A percentile compares a stretch with the other conserved stretches of the same genome.
These are phyloP conservation scores for Semaprochilodus insignis DNA, from an alignment of 2,797 vertebrate species.

Conservation along the genomic window DNA sequence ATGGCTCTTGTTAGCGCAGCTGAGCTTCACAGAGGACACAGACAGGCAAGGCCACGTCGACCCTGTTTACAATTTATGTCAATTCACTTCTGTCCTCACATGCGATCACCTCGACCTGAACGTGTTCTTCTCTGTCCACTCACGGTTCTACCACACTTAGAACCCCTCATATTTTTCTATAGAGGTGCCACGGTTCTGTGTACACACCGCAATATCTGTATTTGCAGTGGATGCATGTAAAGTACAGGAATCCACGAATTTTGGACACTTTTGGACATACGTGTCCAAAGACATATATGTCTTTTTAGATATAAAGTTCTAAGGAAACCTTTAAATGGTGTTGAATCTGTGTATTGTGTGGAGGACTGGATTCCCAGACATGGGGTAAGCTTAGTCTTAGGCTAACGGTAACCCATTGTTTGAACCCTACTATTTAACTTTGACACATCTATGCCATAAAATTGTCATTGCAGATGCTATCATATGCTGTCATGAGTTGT, in stretches of 20 bases:
- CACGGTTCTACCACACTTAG: conserved; percentile 12
- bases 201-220: background rate
- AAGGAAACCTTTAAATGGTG: too few relatives aligned
- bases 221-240: background rate
- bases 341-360: background rate
- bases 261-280: background rate
- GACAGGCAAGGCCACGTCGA: conserved; percentile 77
- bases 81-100: conserved; percentile 74
- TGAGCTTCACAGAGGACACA: conserved; percentile 77
- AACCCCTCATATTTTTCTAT: background rate
- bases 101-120: conserved; percentile 70
- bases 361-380: background rate
- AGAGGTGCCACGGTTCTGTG: background rate
- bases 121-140: conserved; percentile 29
- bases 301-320: too few relatives aligned
- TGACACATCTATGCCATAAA: too few relatives aligned
- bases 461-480: too few relatives aligned
- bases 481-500: too few relatives aligned
- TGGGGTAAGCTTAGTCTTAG: too few relatives aligned
- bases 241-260: background rate
- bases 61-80: conserved; percentile 82
- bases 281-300: too few relatives aligned
- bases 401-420: too few relatives aligned
- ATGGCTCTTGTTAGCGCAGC: conserved; percentile 82
- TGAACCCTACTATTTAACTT: too few relatives aligned